Evolutionary conservation across 2,888 invertebrate genomes (phyloP), one percentile per base, ranked within the genome.

Genomic region (Azorinus chamasolen): DNA sequence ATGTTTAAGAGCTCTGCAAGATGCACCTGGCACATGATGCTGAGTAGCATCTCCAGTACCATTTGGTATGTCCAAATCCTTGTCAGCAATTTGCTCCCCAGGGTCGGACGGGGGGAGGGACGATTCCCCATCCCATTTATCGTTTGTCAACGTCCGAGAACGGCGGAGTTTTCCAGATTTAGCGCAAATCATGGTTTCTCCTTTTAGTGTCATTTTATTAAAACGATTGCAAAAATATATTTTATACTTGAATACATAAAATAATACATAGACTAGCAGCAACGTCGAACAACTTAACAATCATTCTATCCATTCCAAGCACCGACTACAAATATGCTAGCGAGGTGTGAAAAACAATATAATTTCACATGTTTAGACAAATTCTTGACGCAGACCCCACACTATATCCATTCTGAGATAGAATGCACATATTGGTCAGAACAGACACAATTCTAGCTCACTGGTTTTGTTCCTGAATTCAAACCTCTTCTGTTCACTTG

Each of bases 1-100:
- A 88, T 97, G 97, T 91, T 96, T 95, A 62, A 98, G 94, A 48
- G 98, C 98, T 88, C 96, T 96, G 93, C 97, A 98, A 3, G 98
- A 97, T 25, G 96, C 69, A 14, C 74, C 77, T 27, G 71, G 71
- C 46, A 32, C 66, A 24, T 45, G 55, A 46, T 25, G 25, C 39
- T 48, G 32, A 8, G 18, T 20, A 2, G 18, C 18, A 6, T 25
- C 10, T 37, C 27, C 46, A 41, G 70, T 32, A 14, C 43, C 59
- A 45, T 59, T 55, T 16, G 46, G n/a, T 0, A 51, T 18, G 43
- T 64, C 51, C 1, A n/a, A 27, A 4, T 41, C 62, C 2, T 24
- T 10, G 22, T 50, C 37, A 5, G 39, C 50, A 51, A 39, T 54
- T 39, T 43, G 50, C 10, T 24, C 41, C 37, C n/a, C 24, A n/a